phyloP scores from a whole-genome alignment of 1,140 invertebrate species.

The Acromyrmex heyeri region DNA sequence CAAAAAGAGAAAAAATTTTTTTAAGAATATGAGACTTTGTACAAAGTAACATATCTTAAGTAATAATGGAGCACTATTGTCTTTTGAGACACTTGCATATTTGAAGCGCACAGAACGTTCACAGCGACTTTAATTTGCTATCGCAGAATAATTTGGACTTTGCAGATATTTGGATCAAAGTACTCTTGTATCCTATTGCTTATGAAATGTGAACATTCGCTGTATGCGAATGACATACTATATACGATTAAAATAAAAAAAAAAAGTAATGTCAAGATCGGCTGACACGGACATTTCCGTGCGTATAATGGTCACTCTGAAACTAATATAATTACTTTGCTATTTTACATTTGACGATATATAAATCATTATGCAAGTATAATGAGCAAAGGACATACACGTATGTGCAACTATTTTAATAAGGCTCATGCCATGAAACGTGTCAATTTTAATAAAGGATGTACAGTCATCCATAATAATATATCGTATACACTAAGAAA shows the following conservation, averaged over 20 bases:
- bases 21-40: slow-evolving; percentile 63
- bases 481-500: slow-evolving; percentile 35
- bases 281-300: slow-evolving; percentile 16
- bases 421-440: slow-evolving; percentile 64
- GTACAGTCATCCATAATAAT: slow-evolving; percentile 56
- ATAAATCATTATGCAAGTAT: slow-evolving; percentile 35
- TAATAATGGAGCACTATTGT: slow-evolving; percentile 41
- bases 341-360: slow-evolving; percentile 48
- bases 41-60: slow-evolving; percentile 73
- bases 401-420: slow-evolving; percentile 67
- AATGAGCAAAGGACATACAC: slow-evolving; percentile 8
- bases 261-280: neutral
- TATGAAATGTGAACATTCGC: neutral
- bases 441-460: slow-evolving; percentile 73
- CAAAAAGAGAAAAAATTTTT: slow-evolving; percentile 25
- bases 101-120: slow-evolving; percentile 69
- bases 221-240: neutral
- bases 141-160: neutral
- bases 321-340: slow-evolving; percentile 17
- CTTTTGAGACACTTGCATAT: slow-evolving; percentile 45
- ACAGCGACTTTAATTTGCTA: slow-evolving; percentile 23
- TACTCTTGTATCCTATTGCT: slow-evolving; percentile 28
- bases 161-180: slow-evolving; percentile 14
- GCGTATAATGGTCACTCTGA: slow-evolving; percentile 10
- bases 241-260: neutral